A percentile compares a stretch with the other conserved stretches of the same genome.
phyloP scores from a whole-genome alignment of 1,140 invertebrate genomes.

The Panulirus ornatus region DNA sequence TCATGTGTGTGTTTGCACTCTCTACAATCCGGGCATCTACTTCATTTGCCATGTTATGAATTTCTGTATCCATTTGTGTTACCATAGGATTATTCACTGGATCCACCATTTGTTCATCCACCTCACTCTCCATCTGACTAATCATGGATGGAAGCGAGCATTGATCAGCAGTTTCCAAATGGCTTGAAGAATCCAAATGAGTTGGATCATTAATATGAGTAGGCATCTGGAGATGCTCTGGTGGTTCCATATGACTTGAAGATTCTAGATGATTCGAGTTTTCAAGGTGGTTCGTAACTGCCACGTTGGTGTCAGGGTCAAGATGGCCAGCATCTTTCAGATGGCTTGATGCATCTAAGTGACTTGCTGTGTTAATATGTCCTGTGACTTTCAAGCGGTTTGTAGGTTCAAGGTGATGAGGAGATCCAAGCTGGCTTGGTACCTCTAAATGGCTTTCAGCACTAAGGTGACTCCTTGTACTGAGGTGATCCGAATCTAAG shows the following conservation, averaged over 20 bases:
- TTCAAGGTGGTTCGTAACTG: background rate
- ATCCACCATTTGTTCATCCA: constrained; percentile 41
- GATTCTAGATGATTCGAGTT: background rate
- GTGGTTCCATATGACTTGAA: background rate
- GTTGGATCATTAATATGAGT: constrained; percentile 5
- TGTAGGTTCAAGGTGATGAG: background rate
- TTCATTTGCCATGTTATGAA: constrained; percentile 18
- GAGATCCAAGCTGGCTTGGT: background rate
- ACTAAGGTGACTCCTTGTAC: too few species aligned
- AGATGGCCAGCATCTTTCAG: constrained; percentile 3
- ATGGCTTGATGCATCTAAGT: constrained; percentile 3
- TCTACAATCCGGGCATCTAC: background rate
- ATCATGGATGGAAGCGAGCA: constrained; percentile 52
- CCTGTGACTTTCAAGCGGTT: constrained; percentile 3
- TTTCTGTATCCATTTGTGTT: constrained; percentile 25
- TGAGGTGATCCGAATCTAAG: constrained; percentile 1
- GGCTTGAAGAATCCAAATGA: background rate
- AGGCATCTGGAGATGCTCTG: constrained; percentile 27
- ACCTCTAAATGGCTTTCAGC: background rate
- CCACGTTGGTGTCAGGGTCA: background rate
- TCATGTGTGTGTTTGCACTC: background rate
- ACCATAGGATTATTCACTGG: background rate
- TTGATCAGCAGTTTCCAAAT: constrained; percentile 16
- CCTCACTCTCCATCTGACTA: constrained; percentile 35
- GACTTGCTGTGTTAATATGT: constrained; percentile 1